Conservation (phyloP, 2,888 invertebrate genomes). For the Cacoxenus indagator region DNA sequence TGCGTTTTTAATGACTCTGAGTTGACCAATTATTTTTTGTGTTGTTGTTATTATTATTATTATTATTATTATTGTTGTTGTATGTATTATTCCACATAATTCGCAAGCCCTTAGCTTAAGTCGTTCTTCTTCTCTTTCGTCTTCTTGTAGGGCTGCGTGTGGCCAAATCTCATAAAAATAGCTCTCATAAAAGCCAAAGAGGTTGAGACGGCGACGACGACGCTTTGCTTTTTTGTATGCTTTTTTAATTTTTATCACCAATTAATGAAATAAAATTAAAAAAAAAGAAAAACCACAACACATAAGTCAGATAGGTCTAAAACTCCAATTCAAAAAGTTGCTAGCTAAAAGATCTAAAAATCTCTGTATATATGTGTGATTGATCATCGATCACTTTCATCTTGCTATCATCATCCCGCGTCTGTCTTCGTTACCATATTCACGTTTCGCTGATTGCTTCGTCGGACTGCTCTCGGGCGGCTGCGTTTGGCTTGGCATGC, state of each 20-base stretch:
- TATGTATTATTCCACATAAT: too few species aligned
- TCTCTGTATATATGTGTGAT: conserved; percentile 7
- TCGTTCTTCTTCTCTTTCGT: too few species aligned
- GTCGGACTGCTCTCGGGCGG: background rate
- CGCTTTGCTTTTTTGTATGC: conserved; percentile 50
- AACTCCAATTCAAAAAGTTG: background rate
- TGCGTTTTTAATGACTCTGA: conserved; percentile 36
- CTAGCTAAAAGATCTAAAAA: background rate
- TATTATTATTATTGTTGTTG: too few species aligned
- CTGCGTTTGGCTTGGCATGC: background rate
- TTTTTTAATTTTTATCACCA: conserved; percentile 65
- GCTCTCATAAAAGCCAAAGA: conserved; percentile 31
- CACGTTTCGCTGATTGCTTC: background rate
- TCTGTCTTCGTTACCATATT: background rate
- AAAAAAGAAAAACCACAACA: background rate
- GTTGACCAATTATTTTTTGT: conserved; percentile 40
- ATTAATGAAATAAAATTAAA: conserved; percentile 37
- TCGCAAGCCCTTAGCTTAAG: too few species aligned
- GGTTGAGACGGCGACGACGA: background rate
- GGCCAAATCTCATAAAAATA: too few species aligned
- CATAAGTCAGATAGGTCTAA: background rate
- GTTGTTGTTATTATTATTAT: too few species aligned
- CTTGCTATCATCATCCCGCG: background rate
- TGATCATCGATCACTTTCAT: conserved; percentile 44
- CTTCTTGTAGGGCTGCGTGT: too few species aligned